Percentiles rank a stretch among this genome's conserved stretches.
Conservation (phyloP, 1,140 invertebrate species). For the Conus betulinus region DNA sequence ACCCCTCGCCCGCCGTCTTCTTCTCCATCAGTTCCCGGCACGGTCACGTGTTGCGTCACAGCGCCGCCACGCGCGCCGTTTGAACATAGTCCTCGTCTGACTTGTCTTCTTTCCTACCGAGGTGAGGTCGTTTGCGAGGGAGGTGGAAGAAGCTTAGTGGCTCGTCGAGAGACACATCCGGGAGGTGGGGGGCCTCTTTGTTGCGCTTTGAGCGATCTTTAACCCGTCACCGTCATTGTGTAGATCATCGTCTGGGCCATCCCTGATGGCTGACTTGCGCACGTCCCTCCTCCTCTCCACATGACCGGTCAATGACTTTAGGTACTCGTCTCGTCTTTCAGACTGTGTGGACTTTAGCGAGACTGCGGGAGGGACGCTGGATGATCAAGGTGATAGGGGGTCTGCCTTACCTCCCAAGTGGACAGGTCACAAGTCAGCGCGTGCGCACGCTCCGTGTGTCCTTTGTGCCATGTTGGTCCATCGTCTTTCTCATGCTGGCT, state of each 20-base stretch:
- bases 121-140: background rate
- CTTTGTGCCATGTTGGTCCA: background rate
- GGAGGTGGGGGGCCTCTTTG: too few relatives aligned
- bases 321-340: background rate
- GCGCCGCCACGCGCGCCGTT: background rate
- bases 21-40: background rate
- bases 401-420: background rate
- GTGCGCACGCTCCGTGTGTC: background rate
- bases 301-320: background rate
- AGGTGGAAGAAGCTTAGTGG: background rate
- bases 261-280: too few relatives aligned
- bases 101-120: background rate
- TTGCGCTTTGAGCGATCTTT: too few relatives aligned
- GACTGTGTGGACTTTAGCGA: background rate
- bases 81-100: background rate
- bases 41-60: constrained; percentile 4
- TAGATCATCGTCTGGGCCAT: too few relatives aligned
- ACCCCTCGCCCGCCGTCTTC: background rate
- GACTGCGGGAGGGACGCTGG: background rate
- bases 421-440: background rate
- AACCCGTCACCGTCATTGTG: too few relatives aligned
- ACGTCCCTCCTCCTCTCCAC: too few relatives aligned
- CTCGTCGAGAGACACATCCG: background rate
- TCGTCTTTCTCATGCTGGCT: background rate
- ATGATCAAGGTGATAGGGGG: constrained; percentile 1